Conservation (phyloP, 37 sponge, comb jelly and placozoan species). For the Haliclona indistincta region DNA sequence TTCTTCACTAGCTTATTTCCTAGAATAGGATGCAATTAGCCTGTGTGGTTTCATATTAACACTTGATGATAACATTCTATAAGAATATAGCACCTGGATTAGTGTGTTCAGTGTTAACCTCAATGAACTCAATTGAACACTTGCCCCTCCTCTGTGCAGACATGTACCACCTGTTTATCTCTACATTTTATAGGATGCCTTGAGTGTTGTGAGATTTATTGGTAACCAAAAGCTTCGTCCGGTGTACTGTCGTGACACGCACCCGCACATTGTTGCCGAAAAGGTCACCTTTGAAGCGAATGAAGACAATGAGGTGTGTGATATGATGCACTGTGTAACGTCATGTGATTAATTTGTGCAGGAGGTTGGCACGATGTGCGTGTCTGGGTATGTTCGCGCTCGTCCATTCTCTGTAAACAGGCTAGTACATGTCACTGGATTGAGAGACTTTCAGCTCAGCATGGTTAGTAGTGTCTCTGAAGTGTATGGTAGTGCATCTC, state of each 20-base stretch:
- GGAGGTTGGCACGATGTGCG: slow-evolving; percentile 43
- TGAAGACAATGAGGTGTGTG: slow-evolving; percentile 2
- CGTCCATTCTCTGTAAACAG: slow-evolving; percentile 73
- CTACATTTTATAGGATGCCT: slow-evolving; percentile 51
- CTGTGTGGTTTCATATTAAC: too few relatives aligned
- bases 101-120: background rate
- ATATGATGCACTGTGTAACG: background rate
- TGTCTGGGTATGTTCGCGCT: slow-evolving; percentile 89
- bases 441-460: slow-evolving; percentile 78
- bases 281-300: slow-evolving; percentile 18
- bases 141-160: too few relatives aligned
- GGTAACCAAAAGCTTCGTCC: slow-evolving; percentile 52
- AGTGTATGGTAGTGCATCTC: background rate
- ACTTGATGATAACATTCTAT: too few relatives aligned
- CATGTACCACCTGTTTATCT: too few relatives aligned
- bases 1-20: too few relatives aligned
- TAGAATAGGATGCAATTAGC: too few relatives aligned
- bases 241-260: slow-evolving; percentile 64
- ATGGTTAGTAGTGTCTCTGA: background rate
- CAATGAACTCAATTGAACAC: too few relatives aligned
- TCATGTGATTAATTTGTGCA: too few relatives aligned
- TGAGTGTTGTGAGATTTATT: slow-evolving; percentile 54
- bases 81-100: background rate
- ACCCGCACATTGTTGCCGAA: slow-evolving; percentile 75
- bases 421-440: slow-evolving; percentile 77